Conservation (phyloP, 2,797 vertebrate genomes). For the Sebastes trivittatus region DNA sequence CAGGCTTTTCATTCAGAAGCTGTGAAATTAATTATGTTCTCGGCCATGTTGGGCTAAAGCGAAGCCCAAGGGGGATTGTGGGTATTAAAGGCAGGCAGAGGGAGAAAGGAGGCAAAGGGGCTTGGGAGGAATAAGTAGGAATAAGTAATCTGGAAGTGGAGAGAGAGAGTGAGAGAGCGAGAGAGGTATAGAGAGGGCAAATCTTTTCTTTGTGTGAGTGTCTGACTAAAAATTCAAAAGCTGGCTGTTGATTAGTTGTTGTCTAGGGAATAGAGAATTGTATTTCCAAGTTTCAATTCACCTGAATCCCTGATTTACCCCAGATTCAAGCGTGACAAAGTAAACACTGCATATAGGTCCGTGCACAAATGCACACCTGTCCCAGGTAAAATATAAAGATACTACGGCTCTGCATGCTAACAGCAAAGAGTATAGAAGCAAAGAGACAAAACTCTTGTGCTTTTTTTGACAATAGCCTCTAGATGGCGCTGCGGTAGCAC, state of each 20-base stretch:
- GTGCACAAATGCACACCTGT: conserved; percentile 17
- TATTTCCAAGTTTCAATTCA: conserved; percentile 28
- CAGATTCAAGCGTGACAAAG: conserved; percentile 5
- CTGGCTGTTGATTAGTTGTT: conserved; percentile 33
- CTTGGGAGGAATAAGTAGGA: conserved; percentile 56
- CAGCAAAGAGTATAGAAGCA: not conserved
- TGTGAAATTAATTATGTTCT: conserved; percentile 79
- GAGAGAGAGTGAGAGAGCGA: not conserved
- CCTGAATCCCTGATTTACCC: conserved; percentile 22
- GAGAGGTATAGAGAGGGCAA: conserved; percentile 17
- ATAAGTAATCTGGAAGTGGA: conserved; percentile 57
- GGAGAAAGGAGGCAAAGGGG: conserved; percentile 35
- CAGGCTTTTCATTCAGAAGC: conserved; percentile 75
- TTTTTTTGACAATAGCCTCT: no score
- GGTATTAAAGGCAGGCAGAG: conserved; percentile 68
- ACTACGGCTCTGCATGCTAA: not conserved
- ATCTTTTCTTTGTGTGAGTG: conserved; percentile 33
- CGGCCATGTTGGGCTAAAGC: conserved; percentile 70
- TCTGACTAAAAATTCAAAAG: conserved; percentile 26
- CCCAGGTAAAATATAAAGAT: conserved; percentile 22
- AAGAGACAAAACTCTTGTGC: no score
- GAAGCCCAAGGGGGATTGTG: conserved; percentile 72
- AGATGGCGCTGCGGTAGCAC: no score
- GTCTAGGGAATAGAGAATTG: conserved; percentile 13
- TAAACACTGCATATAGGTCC: conserved; percentile 5